Base-by-base conservation (phyloP, 2,113 vertebrate genomes). In the Lampris incognitus region DNA sequence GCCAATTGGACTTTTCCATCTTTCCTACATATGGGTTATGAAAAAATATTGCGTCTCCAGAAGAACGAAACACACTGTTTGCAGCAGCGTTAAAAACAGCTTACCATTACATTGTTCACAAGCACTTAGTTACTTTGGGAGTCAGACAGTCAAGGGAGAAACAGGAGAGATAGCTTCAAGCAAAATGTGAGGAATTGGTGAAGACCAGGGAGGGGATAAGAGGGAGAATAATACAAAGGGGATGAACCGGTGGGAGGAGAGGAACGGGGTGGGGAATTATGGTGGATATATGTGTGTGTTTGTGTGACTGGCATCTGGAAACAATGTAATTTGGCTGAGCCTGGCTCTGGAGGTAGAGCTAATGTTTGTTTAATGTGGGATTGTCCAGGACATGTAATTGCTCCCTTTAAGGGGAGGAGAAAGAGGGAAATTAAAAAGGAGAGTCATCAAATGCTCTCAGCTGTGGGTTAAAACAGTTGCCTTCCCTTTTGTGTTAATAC, bases 331-430 rank as follows among this genome's bases (percentile, higher is more conserved):
- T 85, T 94, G 94, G 93, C 95, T 90, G 91, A 93, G 94, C 92
- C 84, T 81, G 83, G 83, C 81, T 86, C 85, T 87, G 87, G 73
- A 75, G 76, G 82, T 68, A 87, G 89, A 85, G 81, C 93, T 92
- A 95, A 94, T 95, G 95, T 95, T 95, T 95, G 95, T 95, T 97
- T 97, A 96, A 96, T 97, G 95, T 96, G 95, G 95, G 95, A 95
- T 94, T 92, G 82, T 93, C 94, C 90, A 91, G 94, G 94, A 95
- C 94, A 90, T 96, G 94, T 96, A 96, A 97, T 96, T 95, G 82
- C 24, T 85, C 92, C 94, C 93, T 95, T 95, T 88, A 95, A 63
- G 62, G 81, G 91, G 85, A 71, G 83, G 84, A 83, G 87, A 79
- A 78, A 75, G 49, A 81, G 90, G 90, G 92, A 94, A 95, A 95